Evolutionary conservation across 2,888 invertebrate genomes (phyloP).

Genomic region (Hydrotaea cyrtoneurina): DNA sequence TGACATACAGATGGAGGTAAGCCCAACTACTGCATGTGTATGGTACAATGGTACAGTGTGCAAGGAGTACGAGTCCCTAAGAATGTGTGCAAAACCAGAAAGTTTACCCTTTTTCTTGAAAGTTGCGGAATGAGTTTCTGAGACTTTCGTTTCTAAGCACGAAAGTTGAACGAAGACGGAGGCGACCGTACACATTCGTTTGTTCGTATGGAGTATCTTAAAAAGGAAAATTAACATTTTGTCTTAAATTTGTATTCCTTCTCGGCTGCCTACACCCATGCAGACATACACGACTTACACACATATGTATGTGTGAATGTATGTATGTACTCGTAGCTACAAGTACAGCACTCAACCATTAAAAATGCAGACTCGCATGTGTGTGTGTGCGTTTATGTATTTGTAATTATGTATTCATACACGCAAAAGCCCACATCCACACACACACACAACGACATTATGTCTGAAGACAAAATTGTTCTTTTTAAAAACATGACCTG

Average conservation of each 20-base stretch:
- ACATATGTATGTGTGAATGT: neutral
- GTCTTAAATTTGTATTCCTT: constrained; percentile 34
- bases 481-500: constrained; percentile 11
- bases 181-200: neutral
- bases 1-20: neutral
- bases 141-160: constrained; percentile 29
- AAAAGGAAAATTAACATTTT: constrained; percentile 64
- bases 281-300: neutral
- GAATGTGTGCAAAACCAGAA: constrained; percentile 27
- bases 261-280: neutral
- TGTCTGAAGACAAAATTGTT: constrained; percentile 11
- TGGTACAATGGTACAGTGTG: neutral
- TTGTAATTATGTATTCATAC: constrained; percentile 12
- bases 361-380: constrained; percentile 13
- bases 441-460: neutral
- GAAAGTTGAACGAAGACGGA: neutral
- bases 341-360: constrained; percentile 19
- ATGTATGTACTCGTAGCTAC: neutral
- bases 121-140: constrained; percentile 10
- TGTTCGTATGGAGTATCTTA: constrained; percentile 26
- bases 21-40: neutral
- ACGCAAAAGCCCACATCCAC: neutral
- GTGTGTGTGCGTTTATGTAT: neutral
- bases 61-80: neutral
- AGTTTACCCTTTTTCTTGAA: neutral